A percentile compares a stretch with the other conserved stretches of the same genome.
These are phyloP conservation scores for Ochropacha duplaris DNA, from an alignment of 2,888 invertebrate species.

Conservation along the genomic window DNA sequence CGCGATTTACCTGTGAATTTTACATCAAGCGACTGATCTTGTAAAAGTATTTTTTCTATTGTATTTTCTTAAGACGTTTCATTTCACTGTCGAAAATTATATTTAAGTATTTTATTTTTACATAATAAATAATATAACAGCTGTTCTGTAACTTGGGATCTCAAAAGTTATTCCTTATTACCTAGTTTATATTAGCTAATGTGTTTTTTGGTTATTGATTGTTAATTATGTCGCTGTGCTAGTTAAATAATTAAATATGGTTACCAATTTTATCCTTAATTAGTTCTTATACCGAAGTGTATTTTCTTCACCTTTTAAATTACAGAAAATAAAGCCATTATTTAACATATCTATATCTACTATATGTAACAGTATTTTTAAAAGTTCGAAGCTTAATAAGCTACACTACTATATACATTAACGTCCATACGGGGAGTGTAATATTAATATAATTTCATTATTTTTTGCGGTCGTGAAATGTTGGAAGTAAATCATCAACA, in stretches of 20 bases:
- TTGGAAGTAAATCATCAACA: slow-evolving; percentile 28
- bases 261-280: slow-evolving; percentile 1
- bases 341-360: background rate
- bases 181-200: background rate
- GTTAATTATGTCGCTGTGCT: background rate
- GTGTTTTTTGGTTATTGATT: background rate
- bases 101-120: slow-evolving; percentile 12
- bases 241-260: background rate
- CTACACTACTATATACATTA: background rate
- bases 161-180: slow-evolving; percentile 1
- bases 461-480: slow-evolving; percentile 30
- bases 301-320: background rate
- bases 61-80: background rate
- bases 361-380: background rate
- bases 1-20: too few species aligned
- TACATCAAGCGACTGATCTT: too few species aligned
- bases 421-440: slow-evolving; percentile 21
- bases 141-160: background rate
- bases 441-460: slow-evolving; percentile 28
- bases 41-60: background rate
- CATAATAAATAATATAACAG: background rate
- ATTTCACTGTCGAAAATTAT: background rate
- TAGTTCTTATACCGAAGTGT: background rate
- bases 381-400: background rate
- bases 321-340: background rate